These are phyloP conservation scores for Choloepus hoffmanni DNA, from an alignment of 2,113 vertebrate genomes.

Conservation along the genomic window DNA sequence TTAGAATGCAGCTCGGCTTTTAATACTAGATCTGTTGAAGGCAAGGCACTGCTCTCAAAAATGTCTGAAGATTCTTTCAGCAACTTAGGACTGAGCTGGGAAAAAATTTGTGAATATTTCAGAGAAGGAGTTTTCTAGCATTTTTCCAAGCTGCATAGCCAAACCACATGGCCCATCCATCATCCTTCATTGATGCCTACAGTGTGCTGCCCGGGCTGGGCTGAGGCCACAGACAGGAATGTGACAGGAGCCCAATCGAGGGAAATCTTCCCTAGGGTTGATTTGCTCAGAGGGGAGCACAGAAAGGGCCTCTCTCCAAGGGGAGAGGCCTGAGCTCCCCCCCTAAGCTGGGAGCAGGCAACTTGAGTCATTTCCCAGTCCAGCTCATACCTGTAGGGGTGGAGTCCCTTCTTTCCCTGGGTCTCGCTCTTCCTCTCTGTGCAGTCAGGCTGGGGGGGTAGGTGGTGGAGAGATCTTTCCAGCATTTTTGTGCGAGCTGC, in stretches of 20 bases:
- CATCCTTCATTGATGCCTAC: neutral
- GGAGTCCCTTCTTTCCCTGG: neutral
- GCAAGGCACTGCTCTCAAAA: neutral
- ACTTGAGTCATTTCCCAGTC: neutral
- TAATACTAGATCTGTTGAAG: neutral
- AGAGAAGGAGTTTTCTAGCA: neutral
- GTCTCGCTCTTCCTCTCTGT: neutral
- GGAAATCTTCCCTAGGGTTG: neutral
- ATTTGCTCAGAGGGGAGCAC: neutral
- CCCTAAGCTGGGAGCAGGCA: neutral
- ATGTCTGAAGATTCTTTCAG: neutral
- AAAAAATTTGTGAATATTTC: neutral
- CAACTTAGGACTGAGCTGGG: neutral
- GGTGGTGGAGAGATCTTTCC: neutral
- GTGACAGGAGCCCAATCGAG: neutral
- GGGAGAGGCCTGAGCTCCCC: neutral
- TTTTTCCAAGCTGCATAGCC: conserved; percentile 13
- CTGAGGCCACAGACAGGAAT: neutral
- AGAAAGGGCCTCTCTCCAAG: neutral
- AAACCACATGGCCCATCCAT: neutral
- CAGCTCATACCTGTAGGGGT: neutral
- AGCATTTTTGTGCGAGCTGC: neutral
- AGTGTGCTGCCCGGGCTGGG: neutral
- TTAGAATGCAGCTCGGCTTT: neutral
- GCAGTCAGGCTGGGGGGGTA: neutral